These are phyloP conservation scores for Caenorhabditis sp. DNA, from an alignment of 2,888 invertebrate species.

Conservation along the genomic window DNA sequence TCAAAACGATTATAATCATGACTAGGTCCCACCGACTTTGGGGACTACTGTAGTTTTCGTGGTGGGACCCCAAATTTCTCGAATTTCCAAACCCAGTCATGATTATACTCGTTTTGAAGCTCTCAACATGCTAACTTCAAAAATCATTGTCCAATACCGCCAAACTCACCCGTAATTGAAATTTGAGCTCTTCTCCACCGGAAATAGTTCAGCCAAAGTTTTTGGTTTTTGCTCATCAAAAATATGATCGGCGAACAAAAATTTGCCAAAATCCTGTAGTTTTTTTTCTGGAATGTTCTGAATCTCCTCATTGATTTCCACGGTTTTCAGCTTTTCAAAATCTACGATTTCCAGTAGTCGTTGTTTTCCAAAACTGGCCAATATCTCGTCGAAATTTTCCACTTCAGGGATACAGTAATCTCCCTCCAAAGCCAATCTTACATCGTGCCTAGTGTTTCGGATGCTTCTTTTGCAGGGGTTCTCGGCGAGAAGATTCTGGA, in stretches of 20 bases:
- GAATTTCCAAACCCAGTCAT: not conserved
- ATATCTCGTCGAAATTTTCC: not conserved
- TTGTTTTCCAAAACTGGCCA: conserved; percentile 35
- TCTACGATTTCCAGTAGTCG: conserved; percentile 7
- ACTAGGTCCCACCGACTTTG: not conserved
- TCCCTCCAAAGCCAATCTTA: conserved; percentile 14
- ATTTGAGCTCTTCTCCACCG: not conserved
- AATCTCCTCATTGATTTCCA: conserved; percentile 13
- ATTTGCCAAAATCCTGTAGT: not conserved
- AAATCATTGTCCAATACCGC: not conserved
- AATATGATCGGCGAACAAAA: conserved; percentile 12
- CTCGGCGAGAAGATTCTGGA: not conserved
- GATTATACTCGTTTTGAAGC: conserved; percentile 12
- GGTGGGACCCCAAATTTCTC: not conserved
- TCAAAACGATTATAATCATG: conserved; percentile 1
- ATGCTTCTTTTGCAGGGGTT: not conserved
- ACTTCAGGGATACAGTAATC: conserved; percentile 37
- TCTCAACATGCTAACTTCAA: not conserved
- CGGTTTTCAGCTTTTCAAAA: not conserved
- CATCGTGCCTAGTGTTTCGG: not conserved
- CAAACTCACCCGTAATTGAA: conserved; percentile 35
- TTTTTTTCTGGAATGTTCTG: conserved; percentile 15
- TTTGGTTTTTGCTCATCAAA: not conserved
- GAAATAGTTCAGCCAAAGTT: not conserved
- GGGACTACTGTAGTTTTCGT: not conserved